These are phyloP conservation scores for Machimus atricapillus DNA, from an alignment of 2,888 invertebrate species.

Conservation along the genomic window DNA sequence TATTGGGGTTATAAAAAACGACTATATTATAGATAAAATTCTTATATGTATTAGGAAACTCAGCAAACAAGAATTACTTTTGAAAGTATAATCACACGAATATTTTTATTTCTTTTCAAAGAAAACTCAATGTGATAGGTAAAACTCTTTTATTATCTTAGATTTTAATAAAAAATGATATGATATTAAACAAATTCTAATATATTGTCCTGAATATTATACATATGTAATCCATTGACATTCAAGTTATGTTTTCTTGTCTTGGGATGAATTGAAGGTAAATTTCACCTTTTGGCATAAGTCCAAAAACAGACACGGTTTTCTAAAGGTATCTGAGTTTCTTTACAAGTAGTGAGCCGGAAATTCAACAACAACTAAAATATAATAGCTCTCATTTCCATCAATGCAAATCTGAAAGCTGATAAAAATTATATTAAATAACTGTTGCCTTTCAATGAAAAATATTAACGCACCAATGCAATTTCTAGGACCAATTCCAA, in stretches of 20 bases:
- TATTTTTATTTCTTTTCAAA: no score
- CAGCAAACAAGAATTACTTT: no score
- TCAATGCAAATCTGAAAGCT: constrained; percentile 24
- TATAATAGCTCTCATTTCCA: constrained; percentile 43
- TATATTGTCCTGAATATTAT: no score
- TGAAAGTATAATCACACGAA: no score
- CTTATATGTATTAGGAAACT: no score
- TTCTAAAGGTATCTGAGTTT: constrained; percentile 56
- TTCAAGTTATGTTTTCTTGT: constrained; percentile 58
- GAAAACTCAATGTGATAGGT: no score
- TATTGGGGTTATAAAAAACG: no score
- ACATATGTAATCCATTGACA: no score
- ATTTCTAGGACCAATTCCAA: constrained; percentile 68
- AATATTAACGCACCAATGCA: constrained; percentile 65
- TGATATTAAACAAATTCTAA: no score
- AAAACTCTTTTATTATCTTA: no score
- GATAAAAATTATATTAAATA: constrained; percentile 57
- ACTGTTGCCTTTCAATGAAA: constrained; percentile 53
- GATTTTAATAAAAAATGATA: no score
- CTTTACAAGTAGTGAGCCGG: constrained; percentile 25
- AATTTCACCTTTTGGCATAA: neutral
- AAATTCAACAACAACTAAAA: constrained; percentile 40
- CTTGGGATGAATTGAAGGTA: constrained; percentile 62
- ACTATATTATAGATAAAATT: no score
- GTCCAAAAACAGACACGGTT: constrained; percentile 52